phyloP scores from a whole-genome alignment of 2,113 vertebrate species.

The Tragelaphus scriptus region DNA sequence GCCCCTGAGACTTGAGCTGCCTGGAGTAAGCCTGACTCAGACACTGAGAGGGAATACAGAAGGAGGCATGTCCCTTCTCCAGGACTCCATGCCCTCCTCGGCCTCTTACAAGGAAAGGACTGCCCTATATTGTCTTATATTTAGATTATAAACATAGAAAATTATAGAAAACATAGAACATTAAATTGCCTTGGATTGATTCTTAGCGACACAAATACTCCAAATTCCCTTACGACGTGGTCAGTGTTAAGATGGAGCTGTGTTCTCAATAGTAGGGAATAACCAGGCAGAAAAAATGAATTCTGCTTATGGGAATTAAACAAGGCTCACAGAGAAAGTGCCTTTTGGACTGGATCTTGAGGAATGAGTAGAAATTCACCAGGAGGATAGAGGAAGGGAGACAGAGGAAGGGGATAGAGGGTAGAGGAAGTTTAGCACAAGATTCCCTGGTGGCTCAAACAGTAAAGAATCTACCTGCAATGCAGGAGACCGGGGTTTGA shows the following conservation, averaged over 20 bases:
- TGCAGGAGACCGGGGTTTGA: background rate
- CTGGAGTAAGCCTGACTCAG: background rate
- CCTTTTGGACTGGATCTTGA: background rate
- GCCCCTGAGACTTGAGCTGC: background rate
- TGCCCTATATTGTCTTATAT: background rate
- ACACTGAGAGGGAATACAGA: background rate
- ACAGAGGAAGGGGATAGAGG: too few relatives aligned
- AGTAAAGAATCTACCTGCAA: background rate
- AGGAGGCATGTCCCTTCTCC: background rate
- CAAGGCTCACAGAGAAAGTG: background rate
- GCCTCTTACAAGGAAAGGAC: background rate
- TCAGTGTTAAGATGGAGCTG: background rate
- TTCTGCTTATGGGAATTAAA: background rate
- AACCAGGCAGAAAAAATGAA: background rate
- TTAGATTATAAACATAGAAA: background rate
- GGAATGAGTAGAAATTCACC: background rate
- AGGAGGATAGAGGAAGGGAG: background rate
- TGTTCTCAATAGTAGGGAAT: background rate
- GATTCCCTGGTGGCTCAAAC: background rate
- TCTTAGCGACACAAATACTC: background rate
- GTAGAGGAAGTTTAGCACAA: background rate
- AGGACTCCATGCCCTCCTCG: background rate
- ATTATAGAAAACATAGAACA: background rate
- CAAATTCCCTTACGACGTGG: background rate
- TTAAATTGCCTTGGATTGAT: background rate